Conservation (phyloP, 2,113 vertebrate species). For the Dipodomys merriami region DNA sequence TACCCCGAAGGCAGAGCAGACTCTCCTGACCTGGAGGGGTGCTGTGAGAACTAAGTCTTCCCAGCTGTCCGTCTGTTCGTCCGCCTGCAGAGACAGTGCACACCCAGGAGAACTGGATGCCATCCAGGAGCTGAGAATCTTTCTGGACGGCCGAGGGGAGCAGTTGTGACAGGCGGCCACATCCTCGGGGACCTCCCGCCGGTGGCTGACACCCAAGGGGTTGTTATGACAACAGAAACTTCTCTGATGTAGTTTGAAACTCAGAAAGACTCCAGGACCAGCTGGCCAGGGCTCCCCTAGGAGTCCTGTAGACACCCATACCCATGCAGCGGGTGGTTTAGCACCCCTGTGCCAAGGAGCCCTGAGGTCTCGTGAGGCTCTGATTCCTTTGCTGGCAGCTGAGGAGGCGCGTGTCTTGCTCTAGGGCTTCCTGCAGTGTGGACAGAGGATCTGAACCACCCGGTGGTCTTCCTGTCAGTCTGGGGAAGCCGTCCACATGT, state of each 20-base stretch:
- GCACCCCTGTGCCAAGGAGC: fast-evolving
- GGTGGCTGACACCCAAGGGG: constrained; percentile 69
- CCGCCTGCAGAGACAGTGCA: not conserved
- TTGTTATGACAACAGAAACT: constrained; percentile 86
- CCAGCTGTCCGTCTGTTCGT: not conserved
- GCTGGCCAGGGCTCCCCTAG: not conserved
- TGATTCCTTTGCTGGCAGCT: not conserved
- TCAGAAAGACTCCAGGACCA: constrained; percentile 6
- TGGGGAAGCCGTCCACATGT: not conserved
- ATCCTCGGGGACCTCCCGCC: constrained; percentile 64
- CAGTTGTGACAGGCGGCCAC: constrained; percentile 42
- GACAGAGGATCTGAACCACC: not conserved
- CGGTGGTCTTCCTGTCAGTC: not conserved
- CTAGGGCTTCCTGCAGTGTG: fast-evolving
- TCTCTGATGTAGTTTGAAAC: constrained; percentile 62
- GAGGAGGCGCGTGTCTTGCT: not conserved
- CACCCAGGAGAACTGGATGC: not conserved
- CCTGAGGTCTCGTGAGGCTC: not conserved
- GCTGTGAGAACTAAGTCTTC: too few relatives aligned
- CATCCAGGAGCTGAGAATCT: not conserved
- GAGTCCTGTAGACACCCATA: not conserved
- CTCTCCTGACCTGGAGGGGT: too few relatives aligned
- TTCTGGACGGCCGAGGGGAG: not conserved
- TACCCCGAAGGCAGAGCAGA: not conserved
- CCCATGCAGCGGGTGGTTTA: fast-evolving